Evolutionary conservation across 1,140 invertebrate species (phyloP), one percentile per base, ranked within the genome.

Genomic region (Arion vulgaris): DNA sequence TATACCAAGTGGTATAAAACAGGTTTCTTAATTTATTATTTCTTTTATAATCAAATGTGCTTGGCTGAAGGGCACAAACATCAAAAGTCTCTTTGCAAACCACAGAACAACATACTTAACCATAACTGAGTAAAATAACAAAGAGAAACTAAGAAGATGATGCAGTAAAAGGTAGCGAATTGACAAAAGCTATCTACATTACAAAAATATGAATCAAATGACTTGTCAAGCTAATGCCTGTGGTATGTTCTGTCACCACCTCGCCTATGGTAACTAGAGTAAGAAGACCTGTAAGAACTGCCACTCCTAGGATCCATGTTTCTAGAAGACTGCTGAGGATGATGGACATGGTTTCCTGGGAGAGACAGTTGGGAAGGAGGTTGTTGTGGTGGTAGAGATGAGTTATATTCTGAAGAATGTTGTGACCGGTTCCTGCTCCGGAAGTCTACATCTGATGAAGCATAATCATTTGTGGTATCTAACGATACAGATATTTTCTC

Each of bases 351-450:
- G 23, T 51, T 38, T 36, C 0, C 49, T 15, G 80, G 83, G 2
- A 68, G 80, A 49, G 83, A 80, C 0, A 75, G 83, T 23, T 73
- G 57, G 1, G 80, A 75, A n/a, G 83, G 83, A 11, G 83, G 83
- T 13, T 74, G 79, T 26, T 77, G 79, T 4, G 83, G 80, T 7
- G 80, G 83, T 5, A 84, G 80, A 28, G 83, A 79, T 28, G 66
- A 62, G 5, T 23, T 34, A 23, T 69, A 79, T 15, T 74, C 26
- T 41, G 62, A 39, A 15, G 41, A 57, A 34, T 9, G 38, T 57
- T 19, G 78, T 34, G 23, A 62, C 32, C 34, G 41, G 45, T 23
- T 71, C 57, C n/a, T n/a, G 17, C 32, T 53, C 34, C 66, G 9
- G 23, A 71, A 51, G 32, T 74, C 68, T 11, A 81, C 49, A 19